phyloP scores from a whole-genome alignment of 2,888 invertebrate genomes.

The Cordilura impudica region DNA sequence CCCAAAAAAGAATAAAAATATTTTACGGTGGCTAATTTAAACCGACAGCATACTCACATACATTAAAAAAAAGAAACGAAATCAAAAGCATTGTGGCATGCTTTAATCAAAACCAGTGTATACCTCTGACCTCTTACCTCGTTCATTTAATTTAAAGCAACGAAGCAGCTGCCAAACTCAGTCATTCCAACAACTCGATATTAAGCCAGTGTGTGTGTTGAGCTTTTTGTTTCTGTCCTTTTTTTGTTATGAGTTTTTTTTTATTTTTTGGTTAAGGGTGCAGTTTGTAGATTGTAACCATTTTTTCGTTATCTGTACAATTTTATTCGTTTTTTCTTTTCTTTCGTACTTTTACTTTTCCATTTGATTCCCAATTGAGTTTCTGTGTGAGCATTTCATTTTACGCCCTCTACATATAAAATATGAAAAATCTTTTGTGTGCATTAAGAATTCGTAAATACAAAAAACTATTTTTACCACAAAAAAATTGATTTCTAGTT shows the following conservation, averaged over 20 bases:
- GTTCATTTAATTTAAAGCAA: slow-evolving; percentile 6
- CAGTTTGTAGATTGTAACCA: slow-evolving; percentile 6
- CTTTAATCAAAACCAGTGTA: neutral
- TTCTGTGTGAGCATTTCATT: neutral
- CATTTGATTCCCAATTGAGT: neutral
- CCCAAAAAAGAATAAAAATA: neutral
- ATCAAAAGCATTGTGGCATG: neutral
- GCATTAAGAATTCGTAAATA: slow-evolving; percentile 28
- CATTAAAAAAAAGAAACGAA: neutral
- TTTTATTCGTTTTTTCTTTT: slow-evolving; percentile 6
- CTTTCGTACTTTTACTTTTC: neutral
- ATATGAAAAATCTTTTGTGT: slow-evolving; percentile 33
- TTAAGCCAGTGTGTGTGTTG: neutral
- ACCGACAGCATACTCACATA: neutral
- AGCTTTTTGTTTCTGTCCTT: neutral
- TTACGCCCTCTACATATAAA: slow-evolving; percentile 4
- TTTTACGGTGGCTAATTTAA: neutral
- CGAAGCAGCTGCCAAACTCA: slow-evolving; percentile 48
- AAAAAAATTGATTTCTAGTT: neutral
- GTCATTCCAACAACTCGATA: slow-evolving; percentile 1
- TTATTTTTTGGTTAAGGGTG: slow-evolving; percentile 15
- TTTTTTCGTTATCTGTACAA: neutral
- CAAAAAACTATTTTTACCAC: neutral
- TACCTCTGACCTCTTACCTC: slow-evolving; percentile 36
- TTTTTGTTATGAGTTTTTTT: neutral